Conservation (phyloP, 2,113 vertebrate species). For the Strigops habroptila region DNA sequence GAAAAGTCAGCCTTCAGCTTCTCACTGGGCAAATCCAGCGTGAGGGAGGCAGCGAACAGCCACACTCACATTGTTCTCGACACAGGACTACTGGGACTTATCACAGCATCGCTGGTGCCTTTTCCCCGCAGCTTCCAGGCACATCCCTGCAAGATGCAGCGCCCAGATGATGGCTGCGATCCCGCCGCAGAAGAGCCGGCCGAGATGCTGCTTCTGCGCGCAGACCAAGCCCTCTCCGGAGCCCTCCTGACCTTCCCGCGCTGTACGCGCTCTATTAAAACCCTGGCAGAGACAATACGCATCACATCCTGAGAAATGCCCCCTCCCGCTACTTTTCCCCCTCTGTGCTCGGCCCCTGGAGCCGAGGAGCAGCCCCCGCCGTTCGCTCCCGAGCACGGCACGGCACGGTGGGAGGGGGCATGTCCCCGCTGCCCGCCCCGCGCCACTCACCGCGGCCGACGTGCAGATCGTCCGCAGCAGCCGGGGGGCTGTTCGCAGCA, state of each 20-base stretch:
- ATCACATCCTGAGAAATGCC: background rate
- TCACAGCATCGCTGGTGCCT: background rate
- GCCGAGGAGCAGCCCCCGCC: background rate
- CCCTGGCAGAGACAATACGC: background rate
- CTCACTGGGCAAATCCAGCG: background rate
- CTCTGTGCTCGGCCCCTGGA: background rate
- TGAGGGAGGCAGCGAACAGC: background rate
- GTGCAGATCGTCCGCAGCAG: constrained; percentile 85
- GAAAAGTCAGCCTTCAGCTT: background rate
- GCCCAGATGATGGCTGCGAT: constrained; percentile 27
- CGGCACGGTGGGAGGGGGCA: background rate
- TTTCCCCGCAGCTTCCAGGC: background rate
- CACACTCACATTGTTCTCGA: background rate
- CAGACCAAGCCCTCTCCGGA: background rate
- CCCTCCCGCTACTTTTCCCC: background rate
- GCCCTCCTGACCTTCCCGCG: background rate
- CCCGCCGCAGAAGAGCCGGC: background rate
- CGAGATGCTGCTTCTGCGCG: background rate
- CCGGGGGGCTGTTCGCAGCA: constrained; percentile 81
- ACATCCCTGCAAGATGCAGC: background rate
- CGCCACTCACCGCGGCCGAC: constrained; percentile 80
- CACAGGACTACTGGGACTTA: background rate
- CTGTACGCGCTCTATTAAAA: background rate
- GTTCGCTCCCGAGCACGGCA: background rate
- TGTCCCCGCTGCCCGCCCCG: background rate